Conservation (phyloP, 92 coral and sea anemone genomes). For the Siderastrea radians region DNA sequence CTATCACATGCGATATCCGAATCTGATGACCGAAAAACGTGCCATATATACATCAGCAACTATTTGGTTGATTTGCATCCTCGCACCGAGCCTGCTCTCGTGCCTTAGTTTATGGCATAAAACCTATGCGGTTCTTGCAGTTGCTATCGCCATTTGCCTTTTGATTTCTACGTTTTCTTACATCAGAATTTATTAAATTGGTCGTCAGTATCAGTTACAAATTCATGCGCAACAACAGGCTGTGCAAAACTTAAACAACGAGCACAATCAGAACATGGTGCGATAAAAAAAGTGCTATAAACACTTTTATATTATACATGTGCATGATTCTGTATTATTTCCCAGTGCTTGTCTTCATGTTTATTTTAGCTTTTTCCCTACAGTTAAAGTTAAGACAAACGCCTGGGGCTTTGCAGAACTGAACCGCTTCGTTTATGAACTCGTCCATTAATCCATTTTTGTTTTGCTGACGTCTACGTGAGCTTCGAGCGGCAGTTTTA, state of each 20-base stretch:
- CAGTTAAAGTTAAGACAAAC: neutral
- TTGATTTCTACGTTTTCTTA: too few relatives aligned
- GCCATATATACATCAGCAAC: neutral
- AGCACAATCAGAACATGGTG: neutral
- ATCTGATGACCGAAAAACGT: neutral
- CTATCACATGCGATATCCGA: too few relatives aligned
- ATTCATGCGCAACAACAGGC: too few relatives aligned
- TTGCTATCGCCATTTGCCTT: neutral
- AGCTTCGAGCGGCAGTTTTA: slow-evolving; percentile 1
- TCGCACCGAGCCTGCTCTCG: neutral
- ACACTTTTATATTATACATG: too few relatives aligned
- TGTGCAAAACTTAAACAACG: neutral
- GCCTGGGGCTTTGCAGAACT: neutral
- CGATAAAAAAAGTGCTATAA: neutral
- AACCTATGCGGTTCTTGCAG: neutral
- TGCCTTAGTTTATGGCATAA: neutral
- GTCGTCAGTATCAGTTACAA: slow-evolving; percentile 1
- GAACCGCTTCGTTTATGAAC: neutral
- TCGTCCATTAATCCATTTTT: slow-evolving; percentile 12
- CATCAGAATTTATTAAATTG: too few relatives aligned
- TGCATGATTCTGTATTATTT: neutral
- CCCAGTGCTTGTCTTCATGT: neutral
- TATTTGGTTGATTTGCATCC: neutral
- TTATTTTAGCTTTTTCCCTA: neutral
- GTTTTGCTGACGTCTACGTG: neutral